These are phyloP conservation scores for Nowickia ferox DNA, from an alignment of 2,888 invertebrate species.

Conservation along the genomic window DNA sequence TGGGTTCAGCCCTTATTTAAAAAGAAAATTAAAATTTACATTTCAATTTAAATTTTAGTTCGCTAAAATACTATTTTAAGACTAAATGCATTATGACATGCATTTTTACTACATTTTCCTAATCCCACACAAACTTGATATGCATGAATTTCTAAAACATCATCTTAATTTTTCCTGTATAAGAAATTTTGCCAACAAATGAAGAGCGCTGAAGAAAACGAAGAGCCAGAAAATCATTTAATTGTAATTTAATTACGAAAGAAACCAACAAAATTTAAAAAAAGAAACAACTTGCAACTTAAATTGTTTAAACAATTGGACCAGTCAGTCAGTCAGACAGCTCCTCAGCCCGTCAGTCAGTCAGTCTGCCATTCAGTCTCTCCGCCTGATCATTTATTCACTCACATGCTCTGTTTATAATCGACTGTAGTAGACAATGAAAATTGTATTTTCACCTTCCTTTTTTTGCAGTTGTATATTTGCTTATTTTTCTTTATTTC, in stretches of 20 bases:
- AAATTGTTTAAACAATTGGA: constrained; percentile 18
- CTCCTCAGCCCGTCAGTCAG: no score
- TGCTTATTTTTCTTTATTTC: not conserved
- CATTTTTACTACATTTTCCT: no score
- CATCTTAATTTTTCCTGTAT: no score
- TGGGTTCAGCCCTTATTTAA: no score
- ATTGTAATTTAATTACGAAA: constrained; percentile 57
- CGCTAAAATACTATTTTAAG: no score
- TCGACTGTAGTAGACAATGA: not conserved
- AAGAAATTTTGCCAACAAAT: not conserved
- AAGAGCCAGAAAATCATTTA: constrained; percentile 7
- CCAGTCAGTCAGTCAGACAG: not conserved
- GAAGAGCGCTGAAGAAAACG: not conserved
- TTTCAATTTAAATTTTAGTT: no score
- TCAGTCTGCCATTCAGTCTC: not conserved
- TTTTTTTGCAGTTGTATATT: not conserved
- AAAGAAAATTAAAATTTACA: no score
- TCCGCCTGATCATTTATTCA: not conserved
- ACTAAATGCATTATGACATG: no score
- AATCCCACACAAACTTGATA: no score
- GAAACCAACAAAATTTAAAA: constrained; percentile 21
- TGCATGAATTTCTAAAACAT: no score
- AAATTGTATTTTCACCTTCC: not conserved
- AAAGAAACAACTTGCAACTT: not conserved
- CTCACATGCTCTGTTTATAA: not conserved